Base-by-base conservation (phyloP, 2,113 vertebrate species). In the Bufo bufo region DNA sequence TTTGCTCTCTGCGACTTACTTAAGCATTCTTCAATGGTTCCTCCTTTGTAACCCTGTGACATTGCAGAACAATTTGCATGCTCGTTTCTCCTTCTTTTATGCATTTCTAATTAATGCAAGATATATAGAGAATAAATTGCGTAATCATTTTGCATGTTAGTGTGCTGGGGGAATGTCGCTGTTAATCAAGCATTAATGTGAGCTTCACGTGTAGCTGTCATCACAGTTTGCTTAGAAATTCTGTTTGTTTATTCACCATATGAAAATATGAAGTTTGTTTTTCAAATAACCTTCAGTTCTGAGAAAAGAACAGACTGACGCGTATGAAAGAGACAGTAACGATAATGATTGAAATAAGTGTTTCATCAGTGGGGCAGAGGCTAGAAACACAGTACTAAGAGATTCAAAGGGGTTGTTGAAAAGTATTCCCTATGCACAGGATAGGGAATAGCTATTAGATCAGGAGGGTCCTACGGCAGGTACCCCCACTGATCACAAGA, bases 161-260 rank as follows among this genome's bases (percentile, higher is more conserved):
- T 71, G 59, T 84, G n/a, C 63, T 54, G 63, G 61, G 2, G 20
- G n/a, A 71, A 33, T 20, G 49, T 84, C 49, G 4, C 54, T 52
- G 47, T 54, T 71, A 71, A 71, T 69, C 80, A 71, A 69, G 61
- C 65, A 54, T 66, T 69, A 49, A 83, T 83, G 45, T 50, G 13
- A 13, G 47, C 23, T 6, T 83, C 20, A 69, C 19, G 69, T 84
- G 82, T 69, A 52, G 19, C 81, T 71, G 65, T 69, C 63, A 52
- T 71, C 82, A 9, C 43, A 17, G 47, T 50, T 33, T 17, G 9
- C 61, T 71, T 54, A 50, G 45, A 71, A 71, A 71, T 84, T 9
- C 49, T 84, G n/a, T 71, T 83, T 83, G 81, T 83, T 84, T 84
- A 33, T 83, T 83, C 81, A 66, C 49, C 2, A 12, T 66, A 66